Evolutionary conservation across 2,797 vertebrate genomes (phyloP).

Genomic region (Phoebastria nigripes): DNA sequence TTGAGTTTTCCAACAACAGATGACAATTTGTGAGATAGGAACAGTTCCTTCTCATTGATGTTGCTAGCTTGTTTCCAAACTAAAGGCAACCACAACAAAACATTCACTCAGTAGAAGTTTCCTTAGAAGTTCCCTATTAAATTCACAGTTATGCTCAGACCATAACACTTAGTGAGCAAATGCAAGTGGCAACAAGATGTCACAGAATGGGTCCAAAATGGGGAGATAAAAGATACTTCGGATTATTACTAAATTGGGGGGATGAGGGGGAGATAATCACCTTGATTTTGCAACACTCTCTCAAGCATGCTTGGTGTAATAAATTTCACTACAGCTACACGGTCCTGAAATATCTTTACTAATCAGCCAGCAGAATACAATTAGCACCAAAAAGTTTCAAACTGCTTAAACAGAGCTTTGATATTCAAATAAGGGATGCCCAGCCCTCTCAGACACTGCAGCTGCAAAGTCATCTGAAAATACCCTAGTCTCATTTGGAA

Average conservation of each 20-base stretch:
- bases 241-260: neutral
- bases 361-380: neutral
- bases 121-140: neutral
- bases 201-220: neutral
- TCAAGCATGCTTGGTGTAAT: neutral
- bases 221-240: neutral
- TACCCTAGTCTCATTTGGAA: neutral
- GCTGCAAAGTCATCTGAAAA: constrained; percentile 5
- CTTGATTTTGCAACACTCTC: neutral
- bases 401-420: neutral
- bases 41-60: neutral
- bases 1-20: neutral
- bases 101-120: neutral
- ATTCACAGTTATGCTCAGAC: neutral
- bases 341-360: neutral
- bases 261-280: neutral
- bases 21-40: neutral
- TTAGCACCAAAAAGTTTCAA: neutral
- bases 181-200: neutral
- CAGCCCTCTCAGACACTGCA: neutral
- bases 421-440: neutral
- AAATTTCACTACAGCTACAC: neutral
- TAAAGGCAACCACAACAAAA: neutral
- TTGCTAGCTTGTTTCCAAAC: neutral
- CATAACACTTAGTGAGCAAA: neutral